Base-by-base conservation (phyloP, 2,888 invertebrate genomes). In the Pyrochroa serraticornis region DNA sequence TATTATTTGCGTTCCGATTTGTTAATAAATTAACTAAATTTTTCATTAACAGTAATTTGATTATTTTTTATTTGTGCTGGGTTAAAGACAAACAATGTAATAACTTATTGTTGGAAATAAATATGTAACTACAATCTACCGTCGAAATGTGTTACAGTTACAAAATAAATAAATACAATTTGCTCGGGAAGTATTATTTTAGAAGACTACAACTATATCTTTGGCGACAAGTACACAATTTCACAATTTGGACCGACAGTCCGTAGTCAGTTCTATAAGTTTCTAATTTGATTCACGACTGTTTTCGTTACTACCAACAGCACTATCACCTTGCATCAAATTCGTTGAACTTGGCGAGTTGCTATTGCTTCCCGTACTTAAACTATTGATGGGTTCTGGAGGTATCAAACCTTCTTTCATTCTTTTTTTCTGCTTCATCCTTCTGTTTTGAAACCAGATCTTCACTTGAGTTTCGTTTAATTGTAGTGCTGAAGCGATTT, bases 341-440 rank as follows among this genome's bases (percentile, higher is more conserved):
- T 60, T 78, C 72, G 30, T 80, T 72, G 56, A 81, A 65, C 70
- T 74, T 0, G 83, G 82, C 7, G 85, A 82, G 41, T 83, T 83
- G 56, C 77, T 74, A 56, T 72, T 71, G 57, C 73, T 72, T 59
- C 72, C 70, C 52, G 74, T 71, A 69, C 58, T 63, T 37, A 64
- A 43, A 47, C 65, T 44, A 6, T 66, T 76, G 34, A 83, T 75
- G 10, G 82, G 79, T 65, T 88, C 88, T 37, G 84, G 81, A 9
- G 87, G 85, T 30, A 75, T 74, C 6, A 94, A 82, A 0, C 95
- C 95, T 74, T 97, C 96, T 82, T 97, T 97, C 84, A 95, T 93
- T 63, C 96, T 84, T 77, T 97, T 97, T 84, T 97, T 97, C 77
- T 96, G 96, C 79, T 98, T 98, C 97, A 98, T 98, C 71, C 98